Percentiles rank a stretch among this genome's conserved stretches.
Evolutionary conservation across 2,113 vertebrate species (phyloP).

Genomic region (Toxotes jaculatrix): DNA sequence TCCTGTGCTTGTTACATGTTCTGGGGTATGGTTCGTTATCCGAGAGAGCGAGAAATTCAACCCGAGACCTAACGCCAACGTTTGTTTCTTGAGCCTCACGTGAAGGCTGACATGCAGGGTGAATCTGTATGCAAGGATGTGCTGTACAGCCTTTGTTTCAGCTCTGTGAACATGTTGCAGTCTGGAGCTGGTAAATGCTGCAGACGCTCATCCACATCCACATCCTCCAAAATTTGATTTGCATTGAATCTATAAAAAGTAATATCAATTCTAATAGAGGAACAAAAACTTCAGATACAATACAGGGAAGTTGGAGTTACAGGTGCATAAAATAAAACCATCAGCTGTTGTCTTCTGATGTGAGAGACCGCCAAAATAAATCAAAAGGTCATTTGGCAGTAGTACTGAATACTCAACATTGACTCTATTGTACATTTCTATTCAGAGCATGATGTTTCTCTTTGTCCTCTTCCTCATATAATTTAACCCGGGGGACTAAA

Average conservation of each 20-base stretch:
- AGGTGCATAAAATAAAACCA: background rate
- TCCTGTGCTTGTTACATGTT: slow-evolving; percentile 64
- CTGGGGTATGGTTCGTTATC: slow-evolving; percentile 30
- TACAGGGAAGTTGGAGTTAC: background rate
- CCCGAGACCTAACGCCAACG: slow-evolving; percentile 14
- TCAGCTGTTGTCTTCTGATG: background rate
- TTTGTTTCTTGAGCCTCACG: slow-evolving; percentile 23
- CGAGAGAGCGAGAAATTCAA: slow-evolving; percentile 24
- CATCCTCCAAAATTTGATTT: slow-evolving; percentile 7
- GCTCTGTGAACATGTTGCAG: slow-evolving; percentile 11
- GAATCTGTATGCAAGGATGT: slow-evolving; percentile 39
- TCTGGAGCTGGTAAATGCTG: slow-evolving; percentile 31
- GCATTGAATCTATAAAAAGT: background rate
- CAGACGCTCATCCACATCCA: too few species aligned
- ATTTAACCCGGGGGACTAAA: slow-evolving; percentile 48
- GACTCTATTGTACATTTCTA: slow-evolving; percentile 36
- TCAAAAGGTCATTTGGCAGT: slow-evolving; percentile 12
- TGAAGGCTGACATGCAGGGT: slow-evolving; percentile 9
- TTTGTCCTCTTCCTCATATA: slow-evolving; percentile 51
- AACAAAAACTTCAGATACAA: background rate
- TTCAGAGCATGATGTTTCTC: slow-evolving; percentile 33
- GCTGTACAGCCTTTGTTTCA: background rate
- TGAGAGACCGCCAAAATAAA: slow-evolving; percentile 6
- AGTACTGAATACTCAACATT: slow-evolving; percentile 6
- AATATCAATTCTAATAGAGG: background rate